Percentiles rank a stretch among this genome's conserved stretches.
Evolutionary conservation across 2,888 invertebrate species (phyloP).

Genomic region (Mechanitis mazaeus): DNA sequence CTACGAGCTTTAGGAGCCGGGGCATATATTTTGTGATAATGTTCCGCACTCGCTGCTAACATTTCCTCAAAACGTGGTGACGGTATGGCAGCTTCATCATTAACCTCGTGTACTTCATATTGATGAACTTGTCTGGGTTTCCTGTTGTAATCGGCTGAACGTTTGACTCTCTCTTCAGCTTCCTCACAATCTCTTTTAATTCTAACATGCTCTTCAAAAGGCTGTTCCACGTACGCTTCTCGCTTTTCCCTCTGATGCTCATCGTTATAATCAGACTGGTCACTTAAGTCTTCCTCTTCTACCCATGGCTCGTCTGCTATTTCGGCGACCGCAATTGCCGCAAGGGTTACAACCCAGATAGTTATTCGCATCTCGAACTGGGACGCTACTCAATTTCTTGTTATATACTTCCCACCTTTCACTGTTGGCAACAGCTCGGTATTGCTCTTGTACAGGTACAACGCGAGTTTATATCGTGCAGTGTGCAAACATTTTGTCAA

Average conservation of each 20-base stretch:
- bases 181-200: slow-evolving; percentile 51
- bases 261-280: slow-evolving; percentile 43
- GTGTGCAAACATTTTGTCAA: slow-evolving; percentile 46
- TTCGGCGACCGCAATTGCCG: slow-evolving; percentile 44
- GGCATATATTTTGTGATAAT: slow-evolving; percentile 58
- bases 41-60: slow-evolving; percentile 66
- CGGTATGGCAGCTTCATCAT: slow-evolving; percentile 46
- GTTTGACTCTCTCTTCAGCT: slow-evolving; percentile 8
- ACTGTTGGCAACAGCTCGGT: slow-evolving; percentile 48
- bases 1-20: slow-evolving; percentile 42
- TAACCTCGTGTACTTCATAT: slow-evolving; percentile 63
- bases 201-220: slow-evolving; percentile 52
- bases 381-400: slow-evolving; percentile 47
- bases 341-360: slow-evolving; percentile 48
- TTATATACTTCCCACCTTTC: slow-evolving; percentile 63
- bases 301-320: slow-evolving; percentile 51
- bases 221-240: slow-evolving; percentile 44
- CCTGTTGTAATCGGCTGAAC: slow-evolving; percentile 38
- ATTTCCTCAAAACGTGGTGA: slow-evolving; percentile 64
- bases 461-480: slow-evolving; percentile 45
- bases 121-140: slow-evolving; percentile 57
- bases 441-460: slow-evolving; percentile 41
- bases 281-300: slow-evolving; percentile 54
- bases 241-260: slow-evolving; percentile 40
- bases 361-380: slow-evolving; percentile 56